Evolutionary conservation across 2,888 invertebrate genomes (phyloP).

Genomic region (Epinotia demarniana): DNA sequence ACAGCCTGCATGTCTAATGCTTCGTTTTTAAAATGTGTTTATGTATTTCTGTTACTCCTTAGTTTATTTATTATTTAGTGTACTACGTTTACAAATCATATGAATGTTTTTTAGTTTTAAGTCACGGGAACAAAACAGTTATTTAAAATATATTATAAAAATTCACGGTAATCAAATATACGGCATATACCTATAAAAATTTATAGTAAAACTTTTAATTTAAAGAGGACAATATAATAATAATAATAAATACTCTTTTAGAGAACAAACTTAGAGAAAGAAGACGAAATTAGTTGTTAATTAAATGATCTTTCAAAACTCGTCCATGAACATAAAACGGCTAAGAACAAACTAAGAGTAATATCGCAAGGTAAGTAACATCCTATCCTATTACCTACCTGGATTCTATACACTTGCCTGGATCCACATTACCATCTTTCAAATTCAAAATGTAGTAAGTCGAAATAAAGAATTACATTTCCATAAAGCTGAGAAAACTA

Average conservation of each 20-base stretch:
- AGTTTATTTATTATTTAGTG: background rate
- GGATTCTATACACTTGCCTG: background rate
- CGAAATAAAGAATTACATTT: background rate
- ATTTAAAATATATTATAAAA: background rate
- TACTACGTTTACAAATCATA: background rate
- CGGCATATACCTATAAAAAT: background rate
- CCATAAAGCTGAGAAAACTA: background rate
- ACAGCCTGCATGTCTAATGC: slow-evolving; percentile 11
- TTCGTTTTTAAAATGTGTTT: slow-evolving; percentile 9
- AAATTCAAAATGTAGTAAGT: background rate
- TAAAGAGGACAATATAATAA: background rate
- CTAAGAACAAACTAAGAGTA: too few species aligned
- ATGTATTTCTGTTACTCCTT: slow-evolving; percentile 1
- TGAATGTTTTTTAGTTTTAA: background rate
- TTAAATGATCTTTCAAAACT: too few species aligned
- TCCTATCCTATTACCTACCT: background rate
- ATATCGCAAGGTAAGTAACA: too few species aligned
- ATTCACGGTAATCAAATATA: background rate
- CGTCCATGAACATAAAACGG: too few species aligned
- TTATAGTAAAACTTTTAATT: background rate
- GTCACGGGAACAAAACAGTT: background rate
- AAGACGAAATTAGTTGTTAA: too few species aligned
- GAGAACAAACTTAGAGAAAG: too few species aligned
- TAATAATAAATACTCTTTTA: too few species aligned
- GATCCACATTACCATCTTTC: background rate